phyloP scores from a whole-genome alignment of 2,888 invertebrate species.

The Aphodius sticticus region DNA sequence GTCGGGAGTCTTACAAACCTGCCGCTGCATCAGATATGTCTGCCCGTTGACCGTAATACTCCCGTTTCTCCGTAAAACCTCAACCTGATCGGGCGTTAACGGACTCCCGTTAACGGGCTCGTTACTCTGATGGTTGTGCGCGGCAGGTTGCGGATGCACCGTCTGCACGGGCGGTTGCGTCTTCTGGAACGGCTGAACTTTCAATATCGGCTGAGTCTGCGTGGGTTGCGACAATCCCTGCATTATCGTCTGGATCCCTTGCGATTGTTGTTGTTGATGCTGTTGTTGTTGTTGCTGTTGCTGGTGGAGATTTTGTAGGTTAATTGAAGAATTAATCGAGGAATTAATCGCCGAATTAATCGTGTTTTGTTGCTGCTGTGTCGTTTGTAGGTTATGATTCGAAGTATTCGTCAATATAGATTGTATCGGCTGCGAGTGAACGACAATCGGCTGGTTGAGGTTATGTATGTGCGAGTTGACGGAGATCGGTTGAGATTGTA shows the following conservation, averaged over 20 bases:
- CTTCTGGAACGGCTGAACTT: slow-evolving; percentile 58
- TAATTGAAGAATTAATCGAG: neutral
- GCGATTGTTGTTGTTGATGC: slow-evolving; percentile 32
- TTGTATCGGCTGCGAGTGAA: slow-evolving; percentile 42
- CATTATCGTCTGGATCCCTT: slow-evolving; percentile 42
- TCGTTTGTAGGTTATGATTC: neutral
- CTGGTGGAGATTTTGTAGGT: slow-evolving; percentile 21
- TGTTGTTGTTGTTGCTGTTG: slow-evolving; percentile 37
- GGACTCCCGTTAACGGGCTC: slow-evolving; percentile 53
- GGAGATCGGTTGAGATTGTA: slow-evolving; percentile 33
- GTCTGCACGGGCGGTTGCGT: slow-evolving; percentile 58
- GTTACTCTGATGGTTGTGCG: slow-evolving; percentile 30
- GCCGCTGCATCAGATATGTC: slow-evolving; percentile 59
- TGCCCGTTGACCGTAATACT: slow-evolving; percentile 60
- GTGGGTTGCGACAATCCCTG: slow-evolving; percentile 40
- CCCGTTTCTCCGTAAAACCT: slow-evolving; percentile 58
- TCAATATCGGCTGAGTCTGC: slow-evolving; percentile 39
- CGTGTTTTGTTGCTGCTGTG: slow-evolving; percentile 30
- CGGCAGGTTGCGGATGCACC: slow-evolving; percentile 53
- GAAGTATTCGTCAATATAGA: slow-evolving; percentile 27
- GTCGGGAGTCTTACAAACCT: neutral
- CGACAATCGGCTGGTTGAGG: slow-evolving; percentile 48
- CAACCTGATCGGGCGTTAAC: slow-evolving; percentile 59
- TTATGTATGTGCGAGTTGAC: slow-evolving; percentile 47
- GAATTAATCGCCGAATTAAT: slow-evolving; percentile 13